These are phyloP conservation scores for Centroberyx gerrardi DNA, from an alignment of 2,797 vertebrate species.

Conservation along the genomic window DNA sequence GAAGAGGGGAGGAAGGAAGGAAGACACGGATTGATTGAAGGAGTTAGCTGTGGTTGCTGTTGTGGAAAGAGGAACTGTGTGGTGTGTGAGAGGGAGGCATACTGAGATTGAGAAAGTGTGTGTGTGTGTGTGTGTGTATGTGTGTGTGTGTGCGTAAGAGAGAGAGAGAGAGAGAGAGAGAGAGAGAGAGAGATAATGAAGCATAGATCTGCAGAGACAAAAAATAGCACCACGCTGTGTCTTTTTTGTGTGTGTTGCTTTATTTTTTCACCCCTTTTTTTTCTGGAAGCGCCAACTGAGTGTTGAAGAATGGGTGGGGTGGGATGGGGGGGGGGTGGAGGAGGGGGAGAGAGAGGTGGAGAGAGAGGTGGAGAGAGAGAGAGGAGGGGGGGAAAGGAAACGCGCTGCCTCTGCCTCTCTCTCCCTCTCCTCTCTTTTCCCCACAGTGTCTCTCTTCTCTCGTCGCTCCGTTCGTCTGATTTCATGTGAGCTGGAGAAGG, in stretches of 20 bases:
- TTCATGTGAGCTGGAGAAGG: constrained; percentile 24
- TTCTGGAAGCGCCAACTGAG: constrained; percentile 35
- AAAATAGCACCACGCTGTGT: constrained; percentile 16
- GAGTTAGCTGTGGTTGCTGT: constrained; percentile 2
- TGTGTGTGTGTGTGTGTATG: constrained; percentile 7
- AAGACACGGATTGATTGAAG: constrained; percentile 13
- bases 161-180: neutral
- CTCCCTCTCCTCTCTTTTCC: constrained; percentile 45
- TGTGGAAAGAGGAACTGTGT: constrained; percentile 19
- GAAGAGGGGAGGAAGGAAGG: constrained; percentile 2
- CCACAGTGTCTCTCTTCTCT: constrained; percentile 55
- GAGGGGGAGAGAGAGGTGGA: constrained; percentile 1
- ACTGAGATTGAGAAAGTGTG: neutral
- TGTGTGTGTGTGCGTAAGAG: neutral
- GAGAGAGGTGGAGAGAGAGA: constrained; percentile 13
- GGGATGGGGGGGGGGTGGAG: neutral
- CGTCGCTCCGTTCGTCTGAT: constrained; percentile 33
- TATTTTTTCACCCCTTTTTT: neutral
- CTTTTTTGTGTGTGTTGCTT: constrained; percentile 13
- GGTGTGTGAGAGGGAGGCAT: constrained; percentile 3
- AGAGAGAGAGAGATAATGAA: constrained; percentile 33
- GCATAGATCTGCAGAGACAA: constrained; percentile 29
- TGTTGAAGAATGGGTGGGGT: constrained; percentile 53
- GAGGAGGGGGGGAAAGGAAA: constrained; percentile 33
- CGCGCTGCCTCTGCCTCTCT: constrained; percentile 55